These are phyloP conservation scores for Cotesia vestalis DNA, from an alignment of 1,140 invertebrate genomes.

Conservation along the genomic window DNA sequence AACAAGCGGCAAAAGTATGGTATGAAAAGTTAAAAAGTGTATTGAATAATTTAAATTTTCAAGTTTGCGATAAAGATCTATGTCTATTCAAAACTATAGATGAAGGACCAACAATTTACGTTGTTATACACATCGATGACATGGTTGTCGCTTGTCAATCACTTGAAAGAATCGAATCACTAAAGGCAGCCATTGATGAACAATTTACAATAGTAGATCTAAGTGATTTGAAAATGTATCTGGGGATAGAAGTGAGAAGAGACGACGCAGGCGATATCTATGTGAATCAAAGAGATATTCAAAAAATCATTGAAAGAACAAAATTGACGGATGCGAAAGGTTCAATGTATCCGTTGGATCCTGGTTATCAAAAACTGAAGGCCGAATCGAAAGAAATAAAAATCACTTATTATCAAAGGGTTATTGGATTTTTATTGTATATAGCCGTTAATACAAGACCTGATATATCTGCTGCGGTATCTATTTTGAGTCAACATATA, in stretches of 20 bases:
- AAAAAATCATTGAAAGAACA: conserved; percentile 5
- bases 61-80: conserved; percentile 44
- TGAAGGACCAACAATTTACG: conserved; percentile 38
- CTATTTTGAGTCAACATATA: conserved; percentile 46
- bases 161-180: not conserved
- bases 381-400: not conserved
- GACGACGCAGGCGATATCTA: conserved; percentile 6
- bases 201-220: conserved; percentile 7
- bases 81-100: conserved; percentile 51
- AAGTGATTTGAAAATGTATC: conserved; percentile 2
- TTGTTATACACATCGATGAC: conserved; percentile 56
- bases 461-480: conserved; percentile 55
- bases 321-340: conserved; percentile 1
- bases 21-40: conserved; percentile 45
- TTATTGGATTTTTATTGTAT: conserved; percentile 56
- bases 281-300: conserved; percentile 18
- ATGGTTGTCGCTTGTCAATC: conserved; percentile 29
- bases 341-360: not conserved
- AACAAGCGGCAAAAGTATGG: conserved; percentile 51
- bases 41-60: conserved; percentile 44
- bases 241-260: conserved; percentile 3
- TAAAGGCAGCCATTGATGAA: not conserved
- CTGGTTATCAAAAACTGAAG: conserved; percentile 1
- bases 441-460: conserved; percentile 50
- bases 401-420: conserved; percentile 41